A percentile compares a stretch with the other conserved stretches of the same genome.
Evolutionary conservation across 2,797 vertebrate species (phyloP).

Genomic region (Prunella strophiata): DNA sequence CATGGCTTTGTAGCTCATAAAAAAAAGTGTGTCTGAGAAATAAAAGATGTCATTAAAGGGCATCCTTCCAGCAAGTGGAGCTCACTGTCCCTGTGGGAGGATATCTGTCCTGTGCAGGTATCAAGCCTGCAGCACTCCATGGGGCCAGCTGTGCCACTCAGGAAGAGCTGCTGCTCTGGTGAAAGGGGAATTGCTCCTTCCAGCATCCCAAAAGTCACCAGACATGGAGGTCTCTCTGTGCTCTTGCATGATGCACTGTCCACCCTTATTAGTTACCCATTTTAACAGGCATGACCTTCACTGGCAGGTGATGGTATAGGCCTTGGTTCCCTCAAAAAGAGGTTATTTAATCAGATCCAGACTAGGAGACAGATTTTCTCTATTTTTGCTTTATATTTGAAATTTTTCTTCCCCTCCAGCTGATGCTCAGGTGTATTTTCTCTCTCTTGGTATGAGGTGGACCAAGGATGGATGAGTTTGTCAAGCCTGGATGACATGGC

Average conservation of each 20-base stretch:
- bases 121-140: not conserved
- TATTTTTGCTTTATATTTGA: not conserved
- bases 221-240: not conserved
- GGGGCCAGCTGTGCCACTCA: not conserved
- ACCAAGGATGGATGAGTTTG: not conserved
- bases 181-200: not conserved
- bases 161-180: not conserved
- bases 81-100: not conserved
- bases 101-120: not conserved
- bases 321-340: not conserved
- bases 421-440: not conserved
- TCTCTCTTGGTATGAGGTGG: not conserved
- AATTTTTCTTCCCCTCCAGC: not conserved
- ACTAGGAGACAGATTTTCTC: not conserved
- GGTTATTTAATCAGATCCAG: not conserved
- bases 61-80: not conserved
- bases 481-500: not conserved
- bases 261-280: not conserved
- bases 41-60: not conserved
- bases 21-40: not conserved
- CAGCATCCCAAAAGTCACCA: not conserved
- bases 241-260: rapidly evolving
- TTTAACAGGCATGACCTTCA: not conserved
- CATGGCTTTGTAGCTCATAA: not conserved
- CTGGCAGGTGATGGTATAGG: not conserved